These are phyloP conservation scores for Steatornis caripensis DNA, from an alignment of 2,113 vertebrate genomes.

Conservation along the genomic window DNA sequence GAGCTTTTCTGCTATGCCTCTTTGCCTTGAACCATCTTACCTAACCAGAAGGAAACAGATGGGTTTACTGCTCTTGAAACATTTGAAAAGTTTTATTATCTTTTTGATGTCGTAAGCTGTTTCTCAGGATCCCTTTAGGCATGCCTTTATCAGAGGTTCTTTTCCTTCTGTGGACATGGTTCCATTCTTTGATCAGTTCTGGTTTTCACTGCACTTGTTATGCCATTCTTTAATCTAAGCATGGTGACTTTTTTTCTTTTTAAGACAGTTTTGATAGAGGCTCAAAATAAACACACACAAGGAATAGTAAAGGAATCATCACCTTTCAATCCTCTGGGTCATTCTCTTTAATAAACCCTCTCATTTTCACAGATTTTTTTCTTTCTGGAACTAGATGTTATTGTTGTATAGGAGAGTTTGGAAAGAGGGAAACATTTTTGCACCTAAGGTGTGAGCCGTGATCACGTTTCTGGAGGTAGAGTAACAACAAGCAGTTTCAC, in stretches of 20 bases:
- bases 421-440: background rate
- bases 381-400: background rate
- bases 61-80: background rate
- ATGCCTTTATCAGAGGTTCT: background rate
- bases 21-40: background rate
- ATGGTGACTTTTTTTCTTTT: background rate
- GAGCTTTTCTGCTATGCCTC: background rate
- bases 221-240: background rate
- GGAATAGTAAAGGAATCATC: background rate
- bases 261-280: background rate
- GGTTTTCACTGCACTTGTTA: background rate
- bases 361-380: background rate
- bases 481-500: background rate
- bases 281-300: background rate
- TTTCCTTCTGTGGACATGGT: background rate
- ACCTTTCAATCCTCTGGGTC: background rate
- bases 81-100: background rate
- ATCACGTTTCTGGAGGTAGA: background rate
- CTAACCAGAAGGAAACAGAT: background rate
- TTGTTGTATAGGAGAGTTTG: background rate
- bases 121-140: background rate
- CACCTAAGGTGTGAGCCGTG: background rate
- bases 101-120: background rate
- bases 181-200: background rate
- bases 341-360: background rate